Evolutionary conservation across 2,797 vertebrate genomes (phyloP).

Genomic region (Cirrhinus molitorella): DNA sequence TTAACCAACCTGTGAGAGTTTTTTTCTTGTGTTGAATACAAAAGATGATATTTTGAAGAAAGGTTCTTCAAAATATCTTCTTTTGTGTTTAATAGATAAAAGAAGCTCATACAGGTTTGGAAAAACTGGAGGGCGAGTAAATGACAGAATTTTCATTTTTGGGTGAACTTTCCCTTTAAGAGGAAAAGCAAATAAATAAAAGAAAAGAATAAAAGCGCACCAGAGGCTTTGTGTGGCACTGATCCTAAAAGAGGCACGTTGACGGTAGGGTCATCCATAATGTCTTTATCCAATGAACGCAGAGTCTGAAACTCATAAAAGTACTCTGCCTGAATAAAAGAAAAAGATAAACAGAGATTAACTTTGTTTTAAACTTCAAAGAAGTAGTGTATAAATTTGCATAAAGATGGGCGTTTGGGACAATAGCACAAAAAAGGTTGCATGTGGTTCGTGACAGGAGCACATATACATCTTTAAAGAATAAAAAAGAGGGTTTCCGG

Average conservation of each 20-base stretch:
- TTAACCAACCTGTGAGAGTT: not conserved
- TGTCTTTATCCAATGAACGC: constrained; percentile 88
- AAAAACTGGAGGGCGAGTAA: not conserved
- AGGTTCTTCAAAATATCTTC: not conserved
- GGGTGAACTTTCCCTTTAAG: not conserved
- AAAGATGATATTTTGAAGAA: not conserved
- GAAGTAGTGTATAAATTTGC: not conserved
- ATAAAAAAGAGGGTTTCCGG: constrained; percentile 26
- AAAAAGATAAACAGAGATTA: constrained; percentile 12
- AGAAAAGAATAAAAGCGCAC: constrained; percentile 65
- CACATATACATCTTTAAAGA: constrained; percentile 47
- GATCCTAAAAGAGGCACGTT: constrained; percentile 87
- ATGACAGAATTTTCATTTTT: not conserved
- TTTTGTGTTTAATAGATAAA: not conserved
- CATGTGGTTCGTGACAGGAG: constrained; percentile 40
- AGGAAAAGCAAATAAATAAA: not conserved
- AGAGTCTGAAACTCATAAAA: constrained; percentile 91
- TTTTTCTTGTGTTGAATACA: not conserved
- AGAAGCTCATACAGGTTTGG: not conserved
- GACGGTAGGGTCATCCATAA: constrained; percentile 90
- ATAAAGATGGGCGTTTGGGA: constrained; percentile 32
- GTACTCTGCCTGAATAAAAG: constrained; percentile 82
- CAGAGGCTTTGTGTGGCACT: constrained; percentile 87
- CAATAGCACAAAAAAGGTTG: constrained; percentile 46
- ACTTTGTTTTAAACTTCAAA: constrained; percentile 39